These are phyloP conservation scores for Rhinella marina DNA, from an alignment of 2,797 vertebrate species.

Conservation along the genomic window DNA sequence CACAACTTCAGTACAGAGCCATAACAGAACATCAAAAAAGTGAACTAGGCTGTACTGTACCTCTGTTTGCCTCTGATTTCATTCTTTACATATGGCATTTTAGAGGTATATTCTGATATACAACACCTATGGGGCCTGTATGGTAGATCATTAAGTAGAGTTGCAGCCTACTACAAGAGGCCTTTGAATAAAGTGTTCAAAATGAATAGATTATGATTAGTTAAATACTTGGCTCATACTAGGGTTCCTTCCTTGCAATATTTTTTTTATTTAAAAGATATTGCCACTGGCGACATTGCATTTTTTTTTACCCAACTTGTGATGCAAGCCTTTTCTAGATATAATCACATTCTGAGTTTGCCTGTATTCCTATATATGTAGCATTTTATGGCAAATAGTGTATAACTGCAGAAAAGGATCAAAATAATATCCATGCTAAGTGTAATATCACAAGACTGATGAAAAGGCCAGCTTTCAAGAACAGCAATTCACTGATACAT, in stretches of 20 bases:
- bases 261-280: not conserved
- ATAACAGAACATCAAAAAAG: too few species aligned
- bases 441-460: constrained; percentile 8
- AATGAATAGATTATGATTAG: not conserved
- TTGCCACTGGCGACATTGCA: not conserved
- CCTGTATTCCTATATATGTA: not conserved
- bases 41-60: too few species aligned
- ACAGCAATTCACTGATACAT: constrained; percentile 8
- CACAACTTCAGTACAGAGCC: too few species aligned
- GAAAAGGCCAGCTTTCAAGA: not conserved
- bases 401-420: not conserved
- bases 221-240: not conserved
- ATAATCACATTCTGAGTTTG: not conserved
- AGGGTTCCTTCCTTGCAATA: not conserved
- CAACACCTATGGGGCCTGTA: too few species aligned
- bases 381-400: not conserved
- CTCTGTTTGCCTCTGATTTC: too few species aligned
- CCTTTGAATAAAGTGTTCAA: too few species aligned
- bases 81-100: too few species aligned
- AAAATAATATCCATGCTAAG: not conserved
- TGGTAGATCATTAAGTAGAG: too few species aligned
- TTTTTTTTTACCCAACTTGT: not conserved
- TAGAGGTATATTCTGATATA: too few species aligned
- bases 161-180: too few species aligned
- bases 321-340: not conserved